phyloP scores from a whole-genome alignment of 2,888 invertebrate genomes.

The Galerucella pusilla region DNA sequence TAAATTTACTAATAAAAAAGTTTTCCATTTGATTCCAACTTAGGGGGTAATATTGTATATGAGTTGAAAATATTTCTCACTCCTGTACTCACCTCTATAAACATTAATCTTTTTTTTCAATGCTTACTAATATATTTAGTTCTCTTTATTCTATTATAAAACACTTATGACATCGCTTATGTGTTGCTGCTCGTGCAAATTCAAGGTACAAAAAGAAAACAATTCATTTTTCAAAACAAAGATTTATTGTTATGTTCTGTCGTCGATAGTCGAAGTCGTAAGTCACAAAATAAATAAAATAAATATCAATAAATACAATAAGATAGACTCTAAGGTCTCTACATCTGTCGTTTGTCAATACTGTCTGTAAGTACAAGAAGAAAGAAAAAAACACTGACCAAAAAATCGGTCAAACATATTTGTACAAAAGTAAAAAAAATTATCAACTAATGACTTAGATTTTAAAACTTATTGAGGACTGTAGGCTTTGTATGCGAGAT shows the following conservation, averaged over 20 bases:
- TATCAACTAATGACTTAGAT: slow-evolving; percentile 40
- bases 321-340: slow-evolving; percentile 30
- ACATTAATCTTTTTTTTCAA: too few relatives aligned
- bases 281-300: slow-evolving; percentile 36
- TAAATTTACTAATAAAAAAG: too few relatives aligned
- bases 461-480: slow-evolving; percentile 60
- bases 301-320: slow-evolving; percentile 39
- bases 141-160: too few relatives aligned
- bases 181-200: background rate
- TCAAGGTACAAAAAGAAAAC: slow-evolving; percentile 1
- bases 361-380: slow-evolving; percentile 32
- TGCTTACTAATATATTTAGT: too few relatives aligned
- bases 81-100: too few relatives aligned
- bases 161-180: background rate
- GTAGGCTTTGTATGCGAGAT: slow-evolving; percentile 79
- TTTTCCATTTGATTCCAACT: too few relatives aligned
- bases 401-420: slow-evolving; percentile 54
- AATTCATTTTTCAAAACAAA: slow-evolving; percentile 15
- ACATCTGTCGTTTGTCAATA: slow-evolving; percentile 33
- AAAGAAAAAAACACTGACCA: slow-evolving; percentile 46
- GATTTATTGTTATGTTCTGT: slow-evolving; percentile 22
- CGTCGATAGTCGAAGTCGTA: slow-evolving; percentile 26
- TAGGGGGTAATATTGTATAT: too few relatives aligned
- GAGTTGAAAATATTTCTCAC: too few relatives aligned
- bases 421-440: slow-evolving; percentile 50